Percentiles rank a stretch among this genome's conserved stretches.
Conservation (phyloP, 2,797 vertebrate genomes). For the Coracias cyanogaster region DNA sequence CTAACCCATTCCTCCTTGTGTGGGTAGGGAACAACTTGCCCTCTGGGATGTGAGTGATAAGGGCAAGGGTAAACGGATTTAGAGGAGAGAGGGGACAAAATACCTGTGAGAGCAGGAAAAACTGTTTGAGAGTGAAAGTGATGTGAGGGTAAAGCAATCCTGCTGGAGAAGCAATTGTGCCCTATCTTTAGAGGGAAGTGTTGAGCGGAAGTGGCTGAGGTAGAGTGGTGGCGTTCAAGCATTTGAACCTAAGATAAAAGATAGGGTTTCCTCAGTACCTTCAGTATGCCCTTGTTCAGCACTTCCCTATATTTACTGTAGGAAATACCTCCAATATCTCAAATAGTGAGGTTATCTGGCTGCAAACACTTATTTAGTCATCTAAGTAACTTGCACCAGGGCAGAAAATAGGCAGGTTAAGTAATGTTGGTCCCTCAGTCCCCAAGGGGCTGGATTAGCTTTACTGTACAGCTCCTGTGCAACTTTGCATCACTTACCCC, state of each 20-base stretch:
- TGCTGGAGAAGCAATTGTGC: neutral
- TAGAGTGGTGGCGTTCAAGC: neutral
- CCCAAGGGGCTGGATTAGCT: neutral
- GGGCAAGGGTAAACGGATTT: neutral
- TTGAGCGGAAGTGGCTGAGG: neutral
- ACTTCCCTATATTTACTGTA: conserved; percentile 56
- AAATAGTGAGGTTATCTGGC: conserved; percentile 61
- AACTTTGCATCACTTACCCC: neutral
- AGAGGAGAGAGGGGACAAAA: neutral
- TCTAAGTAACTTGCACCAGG: conserved; percentile 28
- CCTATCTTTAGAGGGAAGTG: neutral
- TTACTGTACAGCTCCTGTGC: neutral
- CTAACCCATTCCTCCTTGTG: accelerated
- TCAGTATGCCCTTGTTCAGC: conserved; percentile 42
- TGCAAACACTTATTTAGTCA: conserved; percentile 63
- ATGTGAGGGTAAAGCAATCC: neutral
- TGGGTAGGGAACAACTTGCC: accelerated
- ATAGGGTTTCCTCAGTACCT: conserved; percentile 28
- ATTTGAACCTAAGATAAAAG: conserved; percentile 55
- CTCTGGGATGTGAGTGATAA: accelerated
- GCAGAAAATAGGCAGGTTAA: neutral
- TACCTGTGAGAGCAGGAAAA: neutral
- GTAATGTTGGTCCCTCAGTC: neutral
- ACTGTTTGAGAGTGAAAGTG: neutral
- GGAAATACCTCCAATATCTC: conserved; percentile 62